Base-by-base conservation (phyloP, 2,888 invertebrate genomes). In the Sphaerophoria taeniata region DNA sequence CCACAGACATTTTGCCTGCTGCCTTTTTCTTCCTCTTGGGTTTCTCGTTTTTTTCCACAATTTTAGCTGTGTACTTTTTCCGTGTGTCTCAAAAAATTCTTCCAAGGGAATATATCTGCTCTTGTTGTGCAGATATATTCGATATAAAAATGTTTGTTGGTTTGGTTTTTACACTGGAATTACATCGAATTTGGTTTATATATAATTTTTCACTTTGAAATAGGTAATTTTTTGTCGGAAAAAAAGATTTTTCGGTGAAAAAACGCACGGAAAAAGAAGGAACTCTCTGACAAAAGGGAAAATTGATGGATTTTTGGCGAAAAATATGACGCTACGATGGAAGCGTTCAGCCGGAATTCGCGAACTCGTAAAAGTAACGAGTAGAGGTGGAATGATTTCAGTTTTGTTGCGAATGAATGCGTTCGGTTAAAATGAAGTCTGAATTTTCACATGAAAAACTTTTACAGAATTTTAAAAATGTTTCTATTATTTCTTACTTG, bases 1-100 rank as follows among this genome's bases (percentile, higher is more conserved):
- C 92, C 90, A 92, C 92, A 91, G 92, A 91, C 92, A 92, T 92
- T 90, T 92, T 92, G 89, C 90, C 90, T 90, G 91, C 91, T 90
- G 91, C 89, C 90, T 91, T 91, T 90, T 91, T 91, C 90, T 91
- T 91, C 91, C 91, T 91, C 90, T 91, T 91, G 85, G 91, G 91
- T 91, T 91, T 91, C 90, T 91, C 91, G 90, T 91, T 91, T 89
- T 91, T 91, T 91, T 91, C 91, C 91, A 91, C 91, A 91, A 91
- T 91, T 91, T 91, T 91, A 90, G 88, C 91, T 85, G 90, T 82
- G 49, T 71, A 71, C 74, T 81, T 51, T 60, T 78, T 60, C 86
- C 76, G 73, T 60, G 24, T 53, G 86, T 86, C 86, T 80, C 86
- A 86, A 86, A 82, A 65, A 74, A 78, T 70, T 0, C 71, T 33